phyloP scores from a whole-genome alignment of 2,113 vertebrate species.

The Siniperca chuatsi region DNA sequence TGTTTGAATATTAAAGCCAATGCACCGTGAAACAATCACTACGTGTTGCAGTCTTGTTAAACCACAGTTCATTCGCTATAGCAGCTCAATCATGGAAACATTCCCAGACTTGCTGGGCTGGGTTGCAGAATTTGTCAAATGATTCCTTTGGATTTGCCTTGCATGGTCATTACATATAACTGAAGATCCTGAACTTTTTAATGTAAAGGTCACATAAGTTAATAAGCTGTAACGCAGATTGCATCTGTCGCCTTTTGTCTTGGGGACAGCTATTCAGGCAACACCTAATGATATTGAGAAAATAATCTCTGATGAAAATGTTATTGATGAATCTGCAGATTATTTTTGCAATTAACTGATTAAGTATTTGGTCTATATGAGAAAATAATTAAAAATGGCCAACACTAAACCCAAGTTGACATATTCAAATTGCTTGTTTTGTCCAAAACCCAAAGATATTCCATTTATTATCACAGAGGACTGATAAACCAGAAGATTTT shows the following conservation, averaged over 20 bases:
- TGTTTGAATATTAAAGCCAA: constrained; percentile 73
- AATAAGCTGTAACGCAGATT: constrained; percentile 3
- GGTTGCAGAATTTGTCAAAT: constrained; percentile 14
- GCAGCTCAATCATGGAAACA: constrained; percentile 57
- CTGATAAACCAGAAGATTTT: background rate
- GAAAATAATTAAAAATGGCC: constrained; percentile 5
- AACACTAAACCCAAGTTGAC: background rate
- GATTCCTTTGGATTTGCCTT: constrained; percentile 15
- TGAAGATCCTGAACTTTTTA: background rate
- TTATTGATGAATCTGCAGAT: background rate
- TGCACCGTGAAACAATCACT: constrained; percentile 75
- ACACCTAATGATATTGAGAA: background rate
- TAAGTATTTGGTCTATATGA: background rate
- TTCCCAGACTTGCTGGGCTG: constrained; percentile 33
- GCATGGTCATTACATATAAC: background rate
- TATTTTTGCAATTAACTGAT: background rate
- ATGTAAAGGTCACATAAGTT: constrained; percentile 4
- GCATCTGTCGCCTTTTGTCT: background rate
- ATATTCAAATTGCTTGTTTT: background rate
- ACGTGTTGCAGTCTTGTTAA: constrained; percentile 68
- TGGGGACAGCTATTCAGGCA: background rate
- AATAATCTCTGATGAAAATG: background rate
- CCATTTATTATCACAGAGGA: background rate
- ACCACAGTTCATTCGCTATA: constrained; percentile 56
- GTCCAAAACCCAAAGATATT: background rate